Base-by-base conservation (phyloP, 2,797 vertebrate species). In the Onychomys arenicola region DNA sequence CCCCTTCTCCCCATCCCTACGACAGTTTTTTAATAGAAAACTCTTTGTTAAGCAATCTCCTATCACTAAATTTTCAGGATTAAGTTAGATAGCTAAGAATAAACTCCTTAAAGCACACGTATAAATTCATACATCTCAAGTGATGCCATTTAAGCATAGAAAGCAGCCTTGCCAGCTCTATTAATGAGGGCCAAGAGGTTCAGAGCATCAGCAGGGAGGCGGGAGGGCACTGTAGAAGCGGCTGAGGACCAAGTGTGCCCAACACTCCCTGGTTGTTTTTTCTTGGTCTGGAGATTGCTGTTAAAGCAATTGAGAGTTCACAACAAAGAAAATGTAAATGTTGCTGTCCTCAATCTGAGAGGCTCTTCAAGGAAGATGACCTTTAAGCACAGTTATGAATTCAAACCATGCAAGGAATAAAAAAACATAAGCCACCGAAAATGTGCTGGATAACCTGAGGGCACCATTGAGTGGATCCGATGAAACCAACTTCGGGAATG, bases 21-120 rank as follows among this genome's bases (percentile, higher is more conserved):
- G 78, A 76, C n/a, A 89, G 37, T 73, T 71, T 82, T 93, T 96
- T 73, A 93, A 94, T 92, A 94, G 82, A 87, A 94, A 95, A 67
- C 34, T 29, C 32, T 67, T 78, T 93, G 65, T 89, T 78, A 78
- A 46, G 25, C 75, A 85, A 6, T 83, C 29, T 73, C n/a, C 76
- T 93, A 87, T 61, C 67, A 71, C 84, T 80, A 96, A 19, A 86
- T 77, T 93, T 93, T 91, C 85, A 75, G 63, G 80, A 49, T 90
- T n/a, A 90, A 77, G 49, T 78, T 75, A 57, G 73, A 61, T 73
- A 43, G 34, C 21, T 81, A 25, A 88, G 65, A 93, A 25, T 86
- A 77, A 86, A 86, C 67, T 96, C 75, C 29, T 83, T 88, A 61
- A 76, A 69, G 5, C 76, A 80, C 61, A 2, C 23, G 1, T 71